Evolutionary conservation across 2,113 vertebrate species (phyloP).

Genomic region (Epinephelus moara): DNA sequence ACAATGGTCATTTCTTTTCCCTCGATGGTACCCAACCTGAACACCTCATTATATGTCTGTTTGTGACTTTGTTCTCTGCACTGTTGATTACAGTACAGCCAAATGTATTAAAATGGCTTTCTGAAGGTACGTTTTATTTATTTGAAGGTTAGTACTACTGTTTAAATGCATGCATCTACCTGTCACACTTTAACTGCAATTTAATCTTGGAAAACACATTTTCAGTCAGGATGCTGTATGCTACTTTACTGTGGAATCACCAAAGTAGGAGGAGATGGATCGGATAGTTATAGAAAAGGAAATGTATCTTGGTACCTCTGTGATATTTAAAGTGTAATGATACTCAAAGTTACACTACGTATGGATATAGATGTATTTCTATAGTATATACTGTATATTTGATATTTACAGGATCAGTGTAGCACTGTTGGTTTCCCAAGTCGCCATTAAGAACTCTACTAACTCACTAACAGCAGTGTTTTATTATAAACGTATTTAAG

Average conservation of each 20-base stretch:
- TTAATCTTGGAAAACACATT: slow-evolving; percentile 7
- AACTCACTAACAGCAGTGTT: slow-evolving; percentile 25
- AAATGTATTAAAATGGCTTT: slow-evolving; percentile 4
- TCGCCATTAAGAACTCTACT: slow-evolving; percentile 24
- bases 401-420: slow-evolving; percentile 42
- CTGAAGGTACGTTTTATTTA: not conserved
- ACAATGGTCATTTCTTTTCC: not conserved
- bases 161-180: slow-evolving; percentile 30
- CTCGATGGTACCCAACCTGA: not conserved
- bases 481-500: slow-evolving; percentile 11
- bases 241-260: slow-evolving; percentile 32
- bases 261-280: slow-evolving; percentile 19
- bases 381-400: slow-evolving; percentile 39
- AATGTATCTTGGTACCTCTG: slow-evolving; percentile 21
- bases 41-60: not conserved
- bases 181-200: slow-evolving; percentile 9
- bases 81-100: slow-evolving; percentile 4
- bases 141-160: slow-evolving; percentile 16
- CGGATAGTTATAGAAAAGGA: slow-evolving; percentile 6
- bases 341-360: slow-evolving; percentile 18
- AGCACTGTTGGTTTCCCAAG: slow-evolving; percentile 34
- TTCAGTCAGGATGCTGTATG: slow-evolving; percentile 19
- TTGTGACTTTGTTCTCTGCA: slow-evolving; percentile 13
- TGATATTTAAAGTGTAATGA: slow-evolving; percentile 5
- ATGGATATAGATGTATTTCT: slow-evolving; percentile 40